These are phyloP conservation scores for Drosophila pandora DNA, from an alignment of 1,140 invertebrate species.

Conservation along the genomic window DNA sequence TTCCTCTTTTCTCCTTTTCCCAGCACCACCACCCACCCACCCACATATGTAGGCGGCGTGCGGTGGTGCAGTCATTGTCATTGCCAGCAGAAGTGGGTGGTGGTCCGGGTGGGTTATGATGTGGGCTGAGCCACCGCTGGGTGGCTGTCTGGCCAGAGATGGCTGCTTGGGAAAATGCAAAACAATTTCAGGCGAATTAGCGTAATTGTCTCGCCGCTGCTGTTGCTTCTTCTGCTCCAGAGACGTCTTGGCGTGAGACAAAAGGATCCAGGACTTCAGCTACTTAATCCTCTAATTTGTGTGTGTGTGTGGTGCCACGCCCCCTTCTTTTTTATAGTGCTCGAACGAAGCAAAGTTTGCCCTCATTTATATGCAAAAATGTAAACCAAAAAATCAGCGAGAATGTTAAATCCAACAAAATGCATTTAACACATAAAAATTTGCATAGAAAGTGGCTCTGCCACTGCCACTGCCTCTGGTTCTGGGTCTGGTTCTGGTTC, in stretches of 20 bases:
- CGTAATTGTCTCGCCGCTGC: constrained; percentile 76
- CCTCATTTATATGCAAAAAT: constrained; percentile 83
- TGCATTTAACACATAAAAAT: constrained; percentile 83
- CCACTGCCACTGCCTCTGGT: constrained; percentile 11
- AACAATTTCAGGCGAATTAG: constrained; percentile 69
- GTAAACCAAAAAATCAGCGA: constrained; percentile 83
- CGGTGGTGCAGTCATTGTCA: constrained; percentile 42
- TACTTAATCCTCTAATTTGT: constrained; percentile 66
- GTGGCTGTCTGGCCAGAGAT: not conserved
- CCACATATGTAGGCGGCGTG: constrained; percentile 20
- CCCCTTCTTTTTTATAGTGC: constrained; percentile 54
- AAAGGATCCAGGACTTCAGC: constrained; percentile 63
- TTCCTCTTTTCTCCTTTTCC: constrained; percentile 13
- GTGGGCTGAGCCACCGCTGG: not conserved
- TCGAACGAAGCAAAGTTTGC: constrained; percentile 40
- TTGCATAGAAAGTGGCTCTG: constrained; percentile 82
- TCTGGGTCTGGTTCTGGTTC: too few species aligned
- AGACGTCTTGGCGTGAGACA: constrained; percentile 12
- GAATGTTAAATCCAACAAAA: constrained; percentile 83
- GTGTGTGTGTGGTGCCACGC: constrained; percentile 44
- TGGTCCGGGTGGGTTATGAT: constrained; percentile 3
- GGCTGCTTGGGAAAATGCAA: constrained; percentile 38
- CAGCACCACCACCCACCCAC: not conserved
- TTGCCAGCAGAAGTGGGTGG: constrained; percentile 20
- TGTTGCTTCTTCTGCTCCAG: constrained; percentile 36